These are phyloP conservation scores for Leptopilina boulardi DNA, from an alignment of 1,140 invertebrate genomes.

Conservation along the genomic window DNA sequence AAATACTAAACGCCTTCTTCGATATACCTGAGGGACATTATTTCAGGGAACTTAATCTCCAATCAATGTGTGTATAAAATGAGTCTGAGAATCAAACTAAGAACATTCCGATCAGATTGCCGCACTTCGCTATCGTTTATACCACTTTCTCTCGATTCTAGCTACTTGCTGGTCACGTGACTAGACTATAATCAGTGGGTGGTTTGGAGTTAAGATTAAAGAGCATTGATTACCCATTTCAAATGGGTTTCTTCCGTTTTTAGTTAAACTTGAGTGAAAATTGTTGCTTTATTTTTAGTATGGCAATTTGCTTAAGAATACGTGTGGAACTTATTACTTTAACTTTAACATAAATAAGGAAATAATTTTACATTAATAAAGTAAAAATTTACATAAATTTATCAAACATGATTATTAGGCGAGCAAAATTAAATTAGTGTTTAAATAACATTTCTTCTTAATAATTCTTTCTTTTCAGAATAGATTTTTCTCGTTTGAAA, in stretches of 20 bases:
- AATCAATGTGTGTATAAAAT: slow-evolving; percentile 39
- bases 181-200: slow-evolving; percentile 41
- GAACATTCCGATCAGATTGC: slow-evolving; percentile 59
- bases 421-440: too few relatives aligned
- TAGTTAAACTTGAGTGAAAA: too few relatives aligned
- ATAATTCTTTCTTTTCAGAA: too few relatives aligned
- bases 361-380: too few relatives aligned
- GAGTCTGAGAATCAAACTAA: slow-evolving; percentile 39
- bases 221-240: not conserved
- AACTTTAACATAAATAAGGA: too few relatives aligned
- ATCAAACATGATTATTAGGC: too few relatives aligned
- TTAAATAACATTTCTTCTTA: too few relatives aligned
- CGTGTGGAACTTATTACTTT: too few relatives aligned
- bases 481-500: too few relatives aligned
- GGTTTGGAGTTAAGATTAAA: not conserved
- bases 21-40: slow-evolving; percentile 55
- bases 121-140: slow-evolving; percentile 49
- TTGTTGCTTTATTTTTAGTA: too few relatives aligned
- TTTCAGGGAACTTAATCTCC: slow-evolving; percentile 45
- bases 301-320: too few relatives aligned
- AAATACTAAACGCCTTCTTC: slow-evolving; percentile 59
- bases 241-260: not conserved
- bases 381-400: too few relatives aligned
- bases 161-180: slow-evolving; percentile 56
- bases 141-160: slow-evolving; percentile 49